Evolutionary conservation across 1,140 invertebrate species (phyloP), one percentile per base, ranked within the genome.

Genomic region (Apolygus lucorum): DNA sequence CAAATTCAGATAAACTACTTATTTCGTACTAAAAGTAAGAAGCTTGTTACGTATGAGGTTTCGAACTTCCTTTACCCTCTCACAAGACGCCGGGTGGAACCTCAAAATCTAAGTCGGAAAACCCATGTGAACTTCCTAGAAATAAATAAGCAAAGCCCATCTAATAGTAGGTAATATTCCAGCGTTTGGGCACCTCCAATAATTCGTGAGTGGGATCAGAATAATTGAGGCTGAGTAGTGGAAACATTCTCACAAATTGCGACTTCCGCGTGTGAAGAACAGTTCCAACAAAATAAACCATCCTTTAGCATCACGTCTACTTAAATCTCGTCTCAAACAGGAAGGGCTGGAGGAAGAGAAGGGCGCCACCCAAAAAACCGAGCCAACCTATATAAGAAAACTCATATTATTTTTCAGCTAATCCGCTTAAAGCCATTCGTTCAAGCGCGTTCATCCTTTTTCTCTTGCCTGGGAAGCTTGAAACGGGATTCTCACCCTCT

Each of bases 391-490:
- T 42, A 42, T 42, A 42, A 42, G 34, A 59, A 59, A 59, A 59
- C 54, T 59, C 54, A 59, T 59, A 59, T 59, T 59, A 59, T 59
- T 59, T 59, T 59, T 59, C 54, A 59, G 54, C 54, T 59, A 59
- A 59, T 13, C 54, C 54, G 54, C 54, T 59, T 59, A 59, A 59
- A 59, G 54, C 54, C 54, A 59, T 59, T 59, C 54, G 22, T 59
- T 59, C 54, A 13, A 59, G 54, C 54, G 2, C 54, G 8, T 59
- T 59, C 54, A 59, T 13, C 54, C 54, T 13, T 24, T 21, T 42
- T 21, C 54, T n/a, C n/a, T n/a, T n/a, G n/a, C n/a, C n/a, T n/a
- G n/a, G n/a, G 22, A 59, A 24, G 22, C 11, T 11, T 4, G 54
- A 21, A 22, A 22, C 4, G 11, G 54, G 4, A 59, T 14, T 17